These are phyloP conservation scores for Cardiocondyla obscurior DNA, from an alignment of 1,140 invertebrate genomes.

Conservation along the genomic window DNA sequence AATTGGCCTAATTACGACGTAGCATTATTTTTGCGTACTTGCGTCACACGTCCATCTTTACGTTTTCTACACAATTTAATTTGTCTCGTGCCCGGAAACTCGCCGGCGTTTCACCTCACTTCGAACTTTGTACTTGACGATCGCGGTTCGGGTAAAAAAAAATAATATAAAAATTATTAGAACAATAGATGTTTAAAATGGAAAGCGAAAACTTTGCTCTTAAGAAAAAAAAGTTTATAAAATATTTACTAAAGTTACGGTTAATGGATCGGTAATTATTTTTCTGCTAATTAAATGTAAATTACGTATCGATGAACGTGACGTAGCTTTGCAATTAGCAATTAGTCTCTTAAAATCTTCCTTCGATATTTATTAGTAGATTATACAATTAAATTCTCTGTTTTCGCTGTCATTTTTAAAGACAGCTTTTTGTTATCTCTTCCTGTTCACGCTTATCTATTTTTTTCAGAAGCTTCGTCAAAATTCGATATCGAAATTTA, in stretches of 20 bases:
- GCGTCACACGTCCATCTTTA: constrained; percentile 55
- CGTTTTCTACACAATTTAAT: constrained; percentile 71
- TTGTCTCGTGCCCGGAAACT: constrained; percentile 3
- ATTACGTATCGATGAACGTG: background rate
- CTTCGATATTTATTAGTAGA: too few relatives aligned
- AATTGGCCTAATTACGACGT: constrained; percentile 25
- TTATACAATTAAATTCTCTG: too few relatives aligned
- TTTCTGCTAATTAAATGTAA: background rate
- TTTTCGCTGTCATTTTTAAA: background rate
- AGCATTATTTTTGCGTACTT: constrained; percentile 6
- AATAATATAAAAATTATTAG: too few relatives aligned
- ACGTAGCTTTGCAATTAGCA: too few relatives aligned
- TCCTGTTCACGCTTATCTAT: background rate
- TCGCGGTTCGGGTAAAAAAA: background rate
- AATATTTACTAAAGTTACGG: too few relatives aligned
- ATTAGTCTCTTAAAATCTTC: too few relatives aligned
- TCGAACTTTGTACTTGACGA: background rate
- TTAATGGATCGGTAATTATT: background rate
- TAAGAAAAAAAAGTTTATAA: too few relatives aligned
- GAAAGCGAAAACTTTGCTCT: background rate
- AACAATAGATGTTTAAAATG: background rate
- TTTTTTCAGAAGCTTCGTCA: background rate
- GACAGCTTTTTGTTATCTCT: too few relatives aligned
- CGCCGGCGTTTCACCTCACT: background rate
- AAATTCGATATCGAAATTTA: background rate